Evolutionary conservation across 2,888 invertebrate species (phyloP), one percentile per base, ranked within the genome.

Genomic region (Alloplasta piceator): DNA sequence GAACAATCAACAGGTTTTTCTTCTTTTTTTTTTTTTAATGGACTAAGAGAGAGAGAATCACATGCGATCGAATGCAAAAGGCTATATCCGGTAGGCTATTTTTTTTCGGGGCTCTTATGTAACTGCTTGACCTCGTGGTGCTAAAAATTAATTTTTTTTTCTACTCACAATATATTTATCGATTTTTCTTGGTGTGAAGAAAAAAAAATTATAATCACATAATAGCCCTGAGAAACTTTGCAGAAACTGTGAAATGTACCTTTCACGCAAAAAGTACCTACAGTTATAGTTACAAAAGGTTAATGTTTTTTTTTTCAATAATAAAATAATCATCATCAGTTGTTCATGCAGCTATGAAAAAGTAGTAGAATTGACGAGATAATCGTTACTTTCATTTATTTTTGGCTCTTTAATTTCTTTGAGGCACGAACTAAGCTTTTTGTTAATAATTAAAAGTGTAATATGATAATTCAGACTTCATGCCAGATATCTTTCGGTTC

Each of bases 211-310:
- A 9, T 36, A 2, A 84, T 82, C 85, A 82, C 89, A 89, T 89
- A 90, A 90, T 87, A 89, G 89, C 89, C 88, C 89, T 86, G 88
- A 90, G 81, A 82, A 86, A 87, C 86, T 87, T 77, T 85, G 86
- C 86, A 89, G 90, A 91, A 91, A 90, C 89, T 91, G 91, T 91
- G 91, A 91, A 91, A 91, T 91, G 89, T 89, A 88, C 88, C 84
- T 87, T 85, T 68, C 73, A 84, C 77, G 81, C 74, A 83, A 76
- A 76, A 67, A 74, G 71, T 76, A 63, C 60, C 55, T 67, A 66
- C 60, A 50, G 46, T 10, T 50, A 26, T 2, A n/a, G 50, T n/a
- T n/a, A 50, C 10, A 50, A 50, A 50, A 50, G 12, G 12, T 50
- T 43, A 64, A 70, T 48, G 61, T 60, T 41, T 60, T 48, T 78